Base-by-base conservation (phyloP, 2,797 vertebrate genomes). In the Aeoliscus strigatus region DNA sequence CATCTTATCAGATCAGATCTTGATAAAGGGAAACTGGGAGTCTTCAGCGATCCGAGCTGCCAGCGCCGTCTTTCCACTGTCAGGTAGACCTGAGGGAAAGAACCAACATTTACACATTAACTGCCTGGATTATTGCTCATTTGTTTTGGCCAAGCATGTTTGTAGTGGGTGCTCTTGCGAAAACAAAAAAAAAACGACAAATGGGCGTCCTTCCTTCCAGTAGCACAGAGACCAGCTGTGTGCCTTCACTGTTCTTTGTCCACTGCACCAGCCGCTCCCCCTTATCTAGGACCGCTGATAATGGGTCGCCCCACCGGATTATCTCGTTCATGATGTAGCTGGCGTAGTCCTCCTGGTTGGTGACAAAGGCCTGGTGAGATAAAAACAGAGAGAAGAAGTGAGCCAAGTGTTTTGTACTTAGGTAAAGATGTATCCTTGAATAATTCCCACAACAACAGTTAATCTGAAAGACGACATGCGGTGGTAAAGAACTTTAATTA, bases 1-100 rank as follows among this genome's bases (percentile, higher is more conserved):
- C 94, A 97, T 98, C 82, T 96, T 97, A 75, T 98, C 95, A 27
- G 96, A 97, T 69, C 95, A 99, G 82, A 98, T 96, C 85, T 99
- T 98, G 77, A 98, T 98, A 80, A 99, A 98, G 29, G 95, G 95
- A 70, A 98, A 99, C 78, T 94, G 85, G 2, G 95, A 99, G 42
- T 95, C 90, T 76, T 99, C 94, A 0, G 96, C 88, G 62, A 98
- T 97, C 79, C 94, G 92, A 7, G 96, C 95, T 35, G 95, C 93
- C 58, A 98, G 51, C 0, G 96, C 95, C 1, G 96, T 98, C 79
- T 99, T 98, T 37, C 96, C 95, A 34, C 94, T 94, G 81, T 97
- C 93, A 9, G 96, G 93, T 9, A 94, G 92, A 29, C 96, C 95
- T 99, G 76, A 9, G 14, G 29, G n/a, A n/a, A n/a, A n/a, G n/a